Base-by-base conservation (phyloP, 2,888 invertebrate species). In the Drosophila hamatofila region DNA sequence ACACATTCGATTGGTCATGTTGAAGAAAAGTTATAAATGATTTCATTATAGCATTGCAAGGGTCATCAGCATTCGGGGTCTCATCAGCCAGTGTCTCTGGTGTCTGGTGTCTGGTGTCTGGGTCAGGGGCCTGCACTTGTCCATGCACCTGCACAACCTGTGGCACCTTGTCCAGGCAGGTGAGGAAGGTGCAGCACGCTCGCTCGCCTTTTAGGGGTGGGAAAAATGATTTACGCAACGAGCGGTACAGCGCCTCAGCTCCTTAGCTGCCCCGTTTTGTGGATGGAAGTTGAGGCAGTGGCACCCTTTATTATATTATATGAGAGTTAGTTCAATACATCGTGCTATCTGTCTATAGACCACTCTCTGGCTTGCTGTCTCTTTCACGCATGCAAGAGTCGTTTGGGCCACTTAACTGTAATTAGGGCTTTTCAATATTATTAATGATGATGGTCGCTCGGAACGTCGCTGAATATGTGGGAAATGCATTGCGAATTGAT, bases 391-490 rank as follows among this genome's bases (percentile, higher is more conserved):
- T 39, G 16, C 35, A 27, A 35, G 65, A 27, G 72, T 80, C 71
- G 82, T 86, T 85, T 84, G 82, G 84, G 86, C 83, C 86, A 87
- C 86, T 87, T 87, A 87, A 84, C 74, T 84, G 87, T 88, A 87
- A 87, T 87, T 87, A 87, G 86, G 86, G 84, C 86, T 88, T 87
- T 85, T 87, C 86, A 87, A 87, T 87, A 87, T 87, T 87, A 87
- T 87, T 88, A 87, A 87, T 87, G 87, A 87, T 87, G 86, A 88
- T 85, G 88, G 88, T 87, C 81, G 84, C 70, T 52, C 14, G 59
- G 25, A 44, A 61, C 39, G 62, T 60, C 56, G 76, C 62, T 79
- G 72, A 75, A 83, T 77, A 84, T 86, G 88, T 88, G 86, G 86
- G 81, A 86, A 86, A 88, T 88, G 83, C 85, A 84, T 83, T 87